Evolutionary conservation across 2,888 invertebrate genomes (phyloP), one percentile per base, ranked within the genome.

Genomic region (Pardosa pseudoannulata): DNA sequence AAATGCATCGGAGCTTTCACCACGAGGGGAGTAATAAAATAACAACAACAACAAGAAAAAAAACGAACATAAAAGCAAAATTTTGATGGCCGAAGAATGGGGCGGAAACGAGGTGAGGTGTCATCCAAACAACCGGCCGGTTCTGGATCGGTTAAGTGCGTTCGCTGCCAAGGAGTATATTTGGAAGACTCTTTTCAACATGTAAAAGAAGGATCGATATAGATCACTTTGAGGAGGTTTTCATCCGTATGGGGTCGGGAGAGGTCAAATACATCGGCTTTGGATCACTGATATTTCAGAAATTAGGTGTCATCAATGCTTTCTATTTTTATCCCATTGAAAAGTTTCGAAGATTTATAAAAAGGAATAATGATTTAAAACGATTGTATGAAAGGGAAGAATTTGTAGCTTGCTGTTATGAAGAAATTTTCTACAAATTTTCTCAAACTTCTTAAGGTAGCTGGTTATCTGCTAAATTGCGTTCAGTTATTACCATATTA

Each of bases 121-220:
- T 56, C 56, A 56, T 56, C 56, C 56, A 56, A 56, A 56, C 56
- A 56, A 56, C 56, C 23, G 56, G 56, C 23, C 56, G 56, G 56
- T 56, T 56, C 56, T 56, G 56, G 56, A 56, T 56, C 56, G 56
- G 56, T 56, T 56, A 56, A 56, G 56, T 16, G 16, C 5, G 56
- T 23, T 56, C 23, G n/a, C 2, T 2, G 46, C 16, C 5, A 56
- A 16, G 19, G 16, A 11, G 2, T 9, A 56, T 56, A 56, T 56
- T 56, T 56, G 56, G 56, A 56, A 56, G 16, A 16, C 23, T 13
- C 3, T 3, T 23, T 7, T 6, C 23, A 16, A 46, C n/a, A 46
- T 11, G 9, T 16, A 16, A 6, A 9, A n/a, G 9, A 9, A 9
- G 9, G 2, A 6, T 46, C 16, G 46, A n/a, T 46, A n/a, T 46